phyloP scores from a whole-genome alignment of 2,797 vertebrate species.

The Manis crassicaudata region DNA sequence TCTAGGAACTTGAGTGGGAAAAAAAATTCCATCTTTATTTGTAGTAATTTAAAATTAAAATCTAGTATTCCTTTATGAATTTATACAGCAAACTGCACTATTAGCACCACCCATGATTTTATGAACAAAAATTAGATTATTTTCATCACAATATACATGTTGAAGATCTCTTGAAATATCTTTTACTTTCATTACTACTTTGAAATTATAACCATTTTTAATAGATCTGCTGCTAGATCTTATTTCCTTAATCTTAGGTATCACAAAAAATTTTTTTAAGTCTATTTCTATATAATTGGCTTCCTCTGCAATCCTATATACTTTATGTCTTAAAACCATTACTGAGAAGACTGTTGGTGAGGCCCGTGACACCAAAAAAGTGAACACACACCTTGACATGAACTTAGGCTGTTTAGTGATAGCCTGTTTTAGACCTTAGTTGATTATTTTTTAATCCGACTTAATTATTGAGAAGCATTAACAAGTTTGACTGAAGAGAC shows the following conservation, averaged over 20 bases:
- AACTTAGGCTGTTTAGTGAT: background rate
- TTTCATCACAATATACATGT: background rate
- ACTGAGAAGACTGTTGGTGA: background rate
- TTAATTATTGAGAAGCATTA: background rate
- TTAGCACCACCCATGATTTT: background rate
- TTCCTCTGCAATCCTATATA: background rate
- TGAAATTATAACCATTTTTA: background rate
- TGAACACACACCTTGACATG: background rate
- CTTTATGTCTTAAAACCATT: background rate
- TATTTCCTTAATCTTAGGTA: background rate
- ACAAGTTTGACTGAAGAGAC: background rate
- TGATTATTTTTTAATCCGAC: background rate
- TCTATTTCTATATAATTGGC: background rate
- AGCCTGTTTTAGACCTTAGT: background rate
- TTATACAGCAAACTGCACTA: background rate
- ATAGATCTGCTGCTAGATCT: background rate
- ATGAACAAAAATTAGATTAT: background rate
- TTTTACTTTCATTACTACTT: background rate
- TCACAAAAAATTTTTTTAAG: background rate
- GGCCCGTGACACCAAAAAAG: background rate
- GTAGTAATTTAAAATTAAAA: background rate
- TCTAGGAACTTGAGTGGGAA: background rate
- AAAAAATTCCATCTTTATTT: constrained; percentile 5
- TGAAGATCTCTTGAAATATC: background rate
- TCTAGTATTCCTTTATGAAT: constrained; percentile 24